These are phyloP conservation scores for Crypturellus undulatus DNA, from an alignment of 2,113 vertebrate species.

Conservation along the genomic window DNA sequence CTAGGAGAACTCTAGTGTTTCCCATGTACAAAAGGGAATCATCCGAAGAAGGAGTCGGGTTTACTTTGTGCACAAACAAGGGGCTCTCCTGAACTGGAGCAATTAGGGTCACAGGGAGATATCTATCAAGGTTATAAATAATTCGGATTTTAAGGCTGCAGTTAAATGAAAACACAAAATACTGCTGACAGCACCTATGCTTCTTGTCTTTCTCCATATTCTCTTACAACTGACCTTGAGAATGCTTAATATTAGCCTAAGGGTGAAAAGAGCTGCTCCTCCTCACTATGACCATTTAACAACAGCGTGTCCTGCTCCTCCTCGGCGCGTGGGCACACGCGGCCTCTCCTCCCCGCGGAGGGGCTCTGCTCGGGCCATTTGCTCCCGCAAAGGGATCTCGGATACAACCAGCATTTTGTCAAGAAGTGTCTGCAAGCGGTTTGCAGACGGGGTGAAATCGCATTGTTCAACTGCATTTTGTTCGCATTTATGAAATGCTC, in stretches of 20 bases:
- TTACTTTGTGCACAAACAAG: slow-evolving; percentile 1
- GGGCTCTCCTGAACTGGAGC: not conserved
- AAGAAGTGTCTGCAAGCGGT: slow-evolving; percentile 14
- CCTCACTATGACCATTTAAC: slow-evolving; percentile 28
- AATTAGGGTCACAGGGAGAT: slow-evolving; percentile 20
- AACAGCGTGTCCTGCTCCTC: slow-evolving; percentile 33
- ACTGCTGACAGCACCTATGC: slow-evolving; percentile 45
- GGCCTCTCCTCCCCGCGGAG: slow-evolving; percentile 14
- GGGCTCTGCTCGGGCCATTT: not conserved
- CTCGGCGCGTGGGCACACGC: slow-evolving; percentile 11
- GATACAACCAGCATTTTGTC: slow-evolving; percentile 1
- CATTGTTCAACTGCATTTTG: slow-evolving; percentile 40
- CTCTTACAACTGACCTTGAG: slow-evolving; percentile 65
- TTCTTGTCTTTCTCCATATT: slow-evolving; percentile 52
- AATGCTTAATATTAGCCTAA: slow-evolving; percentile 51
- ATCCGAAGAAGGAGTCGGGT: not conserved
- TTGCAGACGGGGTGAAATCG: slow-evolving; percentile 34
- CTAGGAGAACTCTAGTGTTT: not conserved
- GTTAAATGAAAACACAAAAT: slow-evolving; percentile 60
- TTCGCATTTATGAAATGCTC: slow-evolving; percentile 2
- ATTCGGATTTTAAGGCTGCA: slow-evolving; percentile 46
- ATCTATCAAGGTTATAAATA: not conserved
- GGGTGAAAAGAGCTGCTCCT: slow-evolving; percentile 8
- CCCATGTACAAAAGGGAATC: not conserved
- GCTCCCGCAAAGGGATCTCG: not conserved